Evolutionary conservation across 2,113 vertebrate species (phyloP).

Genomic region (Mastomys natalensis): DNA sequence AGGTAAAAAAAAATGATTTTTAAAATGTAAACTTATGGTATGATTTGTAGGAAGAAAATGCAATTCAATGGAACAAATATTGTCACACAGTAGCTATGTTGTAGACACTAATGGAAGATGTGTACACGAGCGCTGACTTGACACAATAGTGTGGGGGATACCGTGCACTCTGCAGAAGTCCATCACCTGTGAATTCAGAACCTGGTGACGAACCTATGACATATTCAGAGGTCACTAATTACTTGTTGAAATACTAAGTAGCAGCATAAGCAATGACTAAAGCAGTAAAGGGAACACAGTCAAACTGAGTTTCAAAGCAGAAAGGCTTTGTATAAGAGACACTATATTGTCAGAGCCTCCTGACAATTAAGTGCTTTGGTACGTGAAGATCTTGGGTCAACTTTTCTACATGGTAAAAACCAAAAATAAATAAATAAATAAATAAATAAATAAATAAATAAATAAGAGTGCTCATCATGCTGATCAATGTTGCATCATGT

Average conservation of each 20-base stretch:
- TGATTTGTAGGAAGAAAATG: conserved; percentile 35
- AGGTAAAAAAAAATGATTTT: conserved; percentile 40
- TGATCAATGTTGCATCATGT: background rate
- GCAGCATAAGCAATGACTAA: background rate
- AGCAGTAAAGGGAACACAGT: background rate
- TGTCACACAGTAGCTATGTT: conserved; percentile 22
- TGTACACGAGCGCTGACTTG: background rate
- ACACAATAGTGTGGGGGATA: background rate
- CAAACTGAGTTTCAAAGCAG: background rate
- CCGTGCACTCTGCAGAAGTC: background rate
- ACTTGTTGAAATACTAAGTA: conserved; percentile 30
- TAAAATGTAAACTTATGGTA: background rate
- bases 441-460: background rate
- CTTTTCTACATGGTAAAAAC: conserved; percentile 2
- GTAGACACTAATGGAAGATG: background rate
- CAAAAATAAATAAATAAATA: background rate
- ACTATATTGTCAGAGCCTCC: background rate
- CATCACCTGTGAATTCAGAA: background rate
- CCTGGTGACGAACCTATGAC: background rate
- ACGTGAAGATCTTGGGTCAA: background rate
- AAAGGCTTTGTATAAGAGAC: background rate
- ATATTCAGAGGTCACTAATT: background rate
- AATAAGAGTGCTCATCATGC: background rate
- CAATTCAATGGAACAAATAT: background rate
- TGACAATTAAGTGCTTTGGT: background rate